Base-by-base conservation (phyloP, 2,113 vertebrate species). In the Malurus melanocephalus region DNA sequence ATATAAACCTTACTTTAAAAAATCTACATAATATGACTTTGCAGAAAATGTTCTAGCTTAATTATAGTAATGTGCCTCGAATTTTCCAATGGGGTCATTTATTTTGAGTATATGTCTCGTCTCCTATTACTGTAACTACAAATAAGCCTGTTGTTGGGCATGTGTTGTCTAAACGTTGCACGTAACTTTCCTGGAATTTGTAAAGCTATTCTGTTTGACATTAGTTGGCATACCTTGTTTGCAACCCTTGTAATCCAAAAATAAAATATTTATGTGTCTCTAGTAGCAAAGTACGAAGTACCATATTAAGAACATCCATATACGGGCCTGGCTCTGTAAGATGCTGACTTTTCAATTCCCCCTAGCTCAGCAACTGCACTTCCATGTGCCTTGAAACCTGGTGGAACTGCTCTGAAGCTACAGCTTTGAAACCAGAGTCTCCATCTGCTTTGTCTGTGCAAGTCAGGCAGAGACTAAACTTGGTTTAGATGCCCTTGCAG, bases 201-300 rank as follows among this genome's bases (percentile, higher is more conserved):
- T 86, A 91, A 90, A 95, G 90, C 88, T 93, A 73, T 93, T 95
- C 92, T 95, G 90, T 96, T 96, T 96, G 92, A 96, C 95, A 93
- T 93, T 91, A 88, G 88, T 93, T 94, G 94, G 93, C 94, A 94
- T 92, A 93, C 92, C 95, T 96, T 93, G 90, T 93, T 93, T 95
- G 92, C 88, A 94, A 72, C 92, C 86, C 92, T 93, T 94, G 88
- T 94, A 93, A 93, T 94, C 90, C 90, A 93, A 94, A 96, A 91
- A 94, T 92, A 94, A 96, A 95, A 96, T 96, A 95, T 96, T 96
- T 95, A 95, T 93, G 69, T 95, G 90, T 94, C 88, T 96, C 92
- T 95, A 85, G 74, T 88, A 95, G 83, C 88, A 66, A 94, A 94
- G 90, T 79, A 91, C 42, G 32, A 92, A 92, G 93, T 84, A 46